These are phyloP conservation scores for Bujurquina vittata DNA, from an alignment of 2,113 vertebrate species.

Conservation along the genomic window DNA sequence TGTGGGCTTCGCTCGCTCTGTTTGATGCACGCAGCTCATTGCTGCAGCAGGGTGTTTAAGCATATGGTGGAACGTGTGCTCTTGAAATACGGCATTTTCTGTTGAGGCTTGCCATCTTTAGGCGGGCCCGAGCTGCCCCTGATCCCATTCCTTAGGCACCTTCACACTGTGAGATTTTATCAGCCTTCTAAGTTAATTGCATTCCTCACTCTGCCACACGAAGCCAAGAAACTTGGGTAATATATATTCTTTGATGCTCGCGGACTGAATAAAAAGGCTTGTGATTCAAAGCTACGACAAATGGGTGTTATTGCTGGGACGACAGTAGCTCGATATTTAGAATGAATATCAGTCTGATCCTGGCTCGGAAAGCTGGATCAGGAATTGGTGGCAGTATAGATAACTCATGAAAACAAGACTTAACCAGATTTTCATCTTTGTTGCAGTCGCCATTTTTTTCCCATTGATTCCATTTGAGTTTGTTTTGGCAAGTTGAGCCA, in stretches of 20 bases:
- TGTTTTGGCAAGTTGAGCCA: not conserved
- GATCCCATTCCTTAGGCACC: not conserved
- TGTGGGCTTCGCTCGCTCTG: not conserved
- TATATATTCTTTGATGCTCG: not conserved
- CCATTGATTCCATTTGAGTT: not conserved
- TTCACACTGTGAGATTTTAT: not conserved
- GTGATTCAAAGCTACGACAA: not conserved
- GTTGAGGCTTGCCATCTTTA: not conserved
- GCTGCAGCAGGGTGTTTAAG: not conserved
- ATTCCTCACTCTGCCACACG: not conserved
- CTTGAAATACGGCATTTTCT: not conserved
- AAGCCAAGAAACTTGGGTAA: not conserved
- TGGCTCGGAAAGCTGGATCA: not conserved
- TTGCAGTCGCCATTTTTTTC: not conserved
- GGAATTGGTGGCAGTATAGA: not conserved
- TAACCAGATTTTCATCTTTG: not conserved
- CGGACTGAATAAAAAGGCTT: not conserved
- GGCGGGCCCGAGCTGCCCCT: not conserved
- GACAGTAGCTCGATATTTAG: not conserved
- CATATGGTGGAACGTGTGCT: not conserved
- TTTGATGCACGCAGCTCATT: slow-evolving; percentile 1
- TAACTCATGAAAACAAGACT: not conserved
- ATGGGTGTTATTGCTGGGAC: not conserved
- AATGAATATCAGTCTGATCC: not conserved
- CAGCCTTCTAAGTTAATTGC: not conserved